These are phyloP conservation scores for Conger conger DNA, from an alignment of 2,113 vertebrate genomes.

Conservation along the genomic window DNA sequence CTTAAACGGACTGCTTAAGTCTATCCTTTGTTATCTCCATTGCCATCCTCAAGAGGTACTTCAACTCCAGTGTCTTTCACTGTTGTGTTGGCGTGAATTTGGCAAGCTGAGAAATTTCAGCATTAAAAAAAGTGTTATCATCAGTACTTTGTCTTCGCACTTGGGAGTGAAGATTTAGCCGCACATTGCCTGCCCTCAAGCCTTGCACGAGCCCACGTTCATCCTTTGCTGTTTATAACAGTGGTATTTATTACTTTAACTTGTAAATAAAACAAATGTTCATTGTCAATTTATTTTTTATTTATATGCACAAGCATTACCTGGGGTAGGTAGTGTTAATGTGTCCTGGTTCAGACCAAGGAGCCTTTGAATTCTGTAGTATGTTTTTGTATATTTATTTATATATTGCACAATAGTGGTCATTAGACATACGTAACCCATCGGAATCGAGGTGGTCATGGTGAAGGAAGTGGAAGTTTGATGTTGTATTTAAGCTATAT, in stretches of 20 bases:
- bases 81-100: slow-evolving; percentile 30
- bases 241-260: slow-evolving; percentile 87
- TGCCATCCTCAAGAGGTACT: background rate
- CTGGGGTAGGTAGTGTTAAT: slow-evolving; percentile 68
- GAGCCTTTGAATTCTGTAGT: slow-evolving; percentile 61
- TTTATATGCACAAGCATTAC: slow-evolving; percentile 87
- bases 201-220: slow-evolving; percentile 77
- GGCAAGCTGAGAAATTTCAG: slow-evolving; percentile 11
- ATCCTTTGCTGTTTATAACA: slow-evolving; percentile 86
- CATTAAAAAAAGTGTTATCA: slow-evolving; percentile 34
- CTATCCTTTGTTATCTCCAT: background rate
- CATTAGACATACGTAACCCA: slow-evolving; percentile 66
- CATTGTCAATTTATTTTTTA: slow-evolving; percentile 87
- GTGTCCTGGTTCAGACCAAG: slow-evolving; percentile 76
- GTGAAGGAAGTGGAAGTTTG: background rate
- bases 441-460: slow-evolving; percentile 14
- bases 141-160: slow-evolving; percentile 23
- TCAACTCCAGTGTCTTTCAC: background rate
- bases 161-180: slow-evolving; percentile 45
- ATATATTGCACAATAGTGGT: slow-evolving; percentile 70
- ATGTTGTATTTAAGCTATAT: background rate
- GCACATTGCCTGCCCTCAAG: slow-evolving; percentile 63
- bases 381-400: slow-evolving; percentile 59
- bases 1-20: background rate
- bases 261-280: slow-evolving; percentile 88